Conservation (phyloP, 2,888 invertebrate species). For the Phytoseiulus persimilis region DNA sequence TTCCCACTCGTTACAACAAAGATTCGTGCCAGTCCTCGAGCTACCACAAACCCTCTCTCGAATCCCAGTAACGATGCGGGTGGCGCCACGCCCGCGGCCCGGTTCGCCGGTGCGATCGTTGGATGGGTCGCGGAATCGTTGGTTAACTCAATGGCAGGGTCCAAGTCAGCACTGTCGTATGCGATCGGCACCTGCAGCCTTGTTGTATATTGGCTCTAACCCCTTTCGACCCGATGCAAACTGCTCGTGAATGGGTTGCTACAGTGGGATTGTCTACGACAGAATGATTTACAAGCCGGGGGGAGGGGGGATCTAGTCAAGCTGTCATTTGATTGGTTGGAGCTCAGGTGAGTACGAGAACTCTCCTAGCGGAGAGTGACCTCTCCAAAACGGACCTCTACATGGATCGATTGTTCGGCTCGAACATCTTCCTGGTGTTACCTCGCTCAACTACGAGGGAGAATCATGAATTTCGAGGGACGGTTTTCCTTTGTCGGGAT, state of each 20-base stretch:
- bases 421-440: too few species aligned
- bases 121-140: not conserved
- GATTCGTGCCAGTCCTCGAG: too few species aligned
- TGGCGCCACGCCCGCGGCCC: too few species aligned
- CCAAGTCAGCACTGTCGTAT: not conserved
- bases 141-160: not conserved
- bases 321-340: not conserved
- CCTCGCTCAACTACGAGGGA: too few species aligned
- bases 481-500: too few species aligned
- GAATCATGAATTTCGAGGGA: too few species aligned
- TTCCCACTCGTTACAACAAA: too few species aligned
- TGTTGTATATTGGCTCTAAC: not conserved
- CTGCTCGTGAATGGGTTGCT: not conserved
- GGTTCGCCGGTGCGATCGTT: not conserved
- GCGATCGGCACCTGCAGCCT: not conserved
- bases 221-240: not conserved
- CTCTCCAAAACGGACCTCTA: too few species aligned
- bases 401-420: too few species aligned
- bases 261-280: not conserved
- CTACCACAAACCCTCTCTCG: too few species aligned
- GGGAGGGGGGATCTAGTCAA: not conserved
- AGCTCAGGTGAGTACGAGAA: not conserved
- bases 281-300: not conserved
- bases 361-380: too few species aligned
- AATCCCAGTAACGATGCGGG: too few species aligned